A percentile compares a stretch with the other conserved stretches of the same genome.
Evolutionary conservation across 92 coral and sea anemone species (phyloP).

Genomic region (Pocillopora meandrina): DNA sequence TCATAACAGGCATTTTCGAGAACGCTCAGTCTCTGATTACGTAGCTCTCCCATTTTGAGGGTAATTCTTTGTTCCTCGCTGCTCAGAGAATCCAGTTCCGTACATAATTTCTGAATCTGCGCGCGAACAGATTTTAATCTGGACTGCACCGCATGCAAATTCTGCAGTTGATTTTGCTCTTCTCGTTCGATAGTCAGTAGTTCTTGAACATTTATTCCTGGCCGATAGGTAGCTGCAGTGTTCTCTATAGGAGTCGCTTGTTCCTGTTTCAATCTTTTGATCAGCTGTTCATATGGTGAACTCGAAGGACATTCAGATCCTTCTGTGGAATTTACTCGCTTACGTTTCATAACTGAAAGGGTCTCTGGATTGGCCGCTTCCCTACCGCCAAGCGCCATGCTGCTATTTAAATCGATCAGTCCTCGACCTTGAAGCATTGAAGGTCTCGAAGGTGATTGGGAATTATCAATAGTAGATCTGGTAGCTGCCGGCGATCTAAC

Average conservation of each 20-base stretch:
- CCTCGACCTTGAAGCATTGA: conserved; percentile 20
- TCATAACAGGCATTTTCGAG: conserved; percentile 76
- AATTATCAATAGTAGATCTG: not conserved
- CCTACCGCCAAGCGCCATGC: conserved; percentile 9
- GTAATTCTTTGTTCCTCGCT: conserved; percentile 80
- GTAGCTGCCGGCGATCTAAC: conserved; percentile 4
- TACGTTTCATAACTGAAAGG: conserved; percentile 25
- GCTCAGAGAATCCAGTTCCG: conserved; percentile 82
- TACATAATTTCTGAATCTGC: conserved; percentile 81
- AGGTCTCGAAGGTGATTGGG: conserved; percentile 11
- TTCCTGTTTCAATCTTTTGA: conserved; percentile 49
- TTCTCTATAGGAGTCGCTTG: conserved; percentile 25
- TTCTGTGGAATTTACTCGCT: conserved; percentile 14
- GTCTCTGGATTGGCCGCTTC: not conserved
- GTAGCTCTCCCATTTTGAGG: conserved; percentile 65
- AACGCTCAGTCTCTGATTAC: conserved; percentile 72
- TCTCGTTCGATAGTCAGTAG: conserved; percentile 86
- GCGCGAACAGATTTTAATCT: conserved; percentile 69
- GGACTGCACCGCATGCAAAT: conserved; percentile 70
- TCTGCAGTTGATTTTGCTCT: conserved; percentile 83
- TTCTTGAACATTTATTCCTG: conserved; percentile 80
- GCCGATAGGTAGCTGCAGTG: conserved; percentile 42
- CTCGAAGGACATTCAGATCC: conserved; percentile 11
- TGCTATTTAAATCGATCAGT: conserved; percentile 38
- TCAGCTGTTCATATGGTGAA: conserved; percentile 21